Evolutionary conservation across 1,140 invertebrate species (phyloP).

Genomic region (Ips typographus): DNA sequence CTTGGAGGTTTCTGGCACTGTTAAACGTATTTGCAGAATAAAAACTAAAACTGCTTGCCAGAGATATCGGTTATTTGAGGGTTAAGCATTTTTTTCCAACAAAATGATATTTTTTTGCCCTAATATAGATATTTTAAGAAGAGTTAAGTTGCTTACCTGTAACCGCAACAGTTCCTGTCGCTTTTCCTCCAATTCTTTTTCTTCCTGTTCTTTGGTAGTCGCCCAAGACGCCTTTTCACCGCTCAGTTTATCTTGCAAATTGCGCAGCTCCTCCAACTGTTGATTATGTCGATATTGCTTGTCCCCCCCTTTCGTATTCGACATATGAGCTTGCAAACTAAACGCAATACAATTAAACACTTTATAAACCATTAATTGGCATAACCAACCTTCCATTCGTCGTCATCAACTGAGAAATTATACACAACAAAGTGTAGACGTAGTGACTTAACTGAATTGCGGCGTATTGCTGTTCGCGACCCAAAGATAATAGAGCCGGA

Average conservation of each 20-base stretch:
- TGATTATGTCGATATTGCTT: conserved; percentile 68
- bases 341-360: background rate
- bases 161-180: conserved; percentile 59
- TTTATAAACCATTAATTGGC: background rate
- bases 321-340: conserved; percentile 67
- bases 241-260: conserved; percentile 73
- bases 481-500: conserved; percentile 54
- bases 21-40: too few relatives aligned
- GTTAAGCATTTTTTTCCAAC: conserved; percentile 6
- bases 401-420: conserved; percentile 82
- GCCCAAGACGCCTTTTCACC: conserved; percentile 80
- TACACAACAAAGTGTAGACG: conserved; percentile 78
- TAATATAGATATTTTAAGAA: too few relatives aligned
- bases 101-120: background rate
- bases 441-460: conserved; percentile 77
- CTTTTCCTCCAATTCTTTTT: conserved; percentile 67
- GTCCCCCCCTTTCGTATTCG: conserved; percentile 57
- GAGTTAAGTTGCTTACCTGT: conserved; percentile 50
- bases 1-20: too few relatives aligned
- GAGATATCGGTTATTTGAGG: background rate
- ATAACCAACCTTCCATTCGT: conserved; percentile 71
- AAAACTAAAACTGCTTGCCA: too few relatives aligned
- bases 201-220: conserved; percentile 62
- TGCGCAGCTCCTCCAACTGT: conserved; percentile 71
- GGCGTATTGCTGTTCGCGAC: conserved; percentile 67